Conservation (phyloP, 2,797 vertebrate species). For the Meriones psammophilus region DNA sequence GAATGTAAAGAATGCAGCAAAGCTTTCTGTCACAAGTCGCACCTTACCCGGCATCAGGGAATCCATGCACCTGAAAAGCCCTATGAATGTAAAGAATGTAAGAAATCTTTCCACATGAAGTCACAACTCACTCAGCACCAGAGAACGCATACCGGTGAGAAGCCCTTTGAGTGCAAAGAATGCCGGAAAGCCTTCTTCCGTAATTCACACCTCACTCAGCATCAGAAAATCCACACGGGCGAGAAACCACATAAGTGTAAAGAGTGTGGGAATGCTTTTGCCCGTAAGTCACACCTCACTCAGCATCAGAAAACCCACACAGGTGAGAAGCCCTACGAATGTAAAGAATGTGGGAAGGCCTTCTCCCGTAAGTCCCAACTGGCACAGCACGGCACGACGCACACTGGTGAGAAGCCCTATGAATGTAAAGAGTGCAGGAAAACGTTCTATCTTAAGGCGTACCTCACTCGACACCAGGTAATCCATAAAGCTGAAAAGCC, state of each 20-base stretch:
- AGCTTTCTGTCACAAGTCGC: conserved; percentile 69
- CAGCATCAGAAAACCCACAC: conserved; percentile 68
- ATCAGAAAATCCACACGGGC: not conserved
- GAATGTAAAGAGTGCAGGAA: conserved; percentile 36
- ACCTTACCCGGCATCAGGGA: conserved; percentile 65
- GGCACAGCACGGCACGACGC: not conserved
- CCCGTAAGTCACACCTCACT: conserved; percentile 41
- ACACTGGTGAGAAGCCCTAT: not conserved
- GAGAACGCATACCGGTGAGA: conserved; percentile 70
- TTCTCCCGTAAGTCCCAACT: not conserved
- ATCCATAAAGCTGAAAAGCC: conserved; percentile 6
- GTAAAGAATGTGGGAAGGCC: not conserved
- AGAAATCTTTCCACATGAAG: conserved; percentile 62
- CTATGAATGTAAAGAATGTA: conserved; percentile 61
- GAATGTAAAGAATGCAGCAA: conserved; percentile 72
- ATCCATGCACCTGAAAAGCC: conserved; percentile 62
- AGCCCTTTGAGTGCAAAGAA: conserved; percentile 16
- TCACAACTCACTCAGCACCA: conserved; percentile 43
- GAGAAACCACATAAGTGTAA: conserved; percentile 11
- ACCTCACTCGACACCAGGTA: not conserved
- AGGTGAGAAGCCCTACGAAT: conserved; percentile 27
- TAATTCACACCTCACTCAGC: not conserved
- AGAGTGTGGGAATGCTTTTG: conserved; percentile 65
- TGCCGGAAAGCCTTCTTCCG: conserved; percentile 66
- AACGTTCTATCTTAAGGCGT: conserved; percentile 28